These are phyloP conservation scores for Cephalopachus bancanus DNA, from an alignment of 2,797 vertebrate genomes.

Conservation along the genomic window DNA sequence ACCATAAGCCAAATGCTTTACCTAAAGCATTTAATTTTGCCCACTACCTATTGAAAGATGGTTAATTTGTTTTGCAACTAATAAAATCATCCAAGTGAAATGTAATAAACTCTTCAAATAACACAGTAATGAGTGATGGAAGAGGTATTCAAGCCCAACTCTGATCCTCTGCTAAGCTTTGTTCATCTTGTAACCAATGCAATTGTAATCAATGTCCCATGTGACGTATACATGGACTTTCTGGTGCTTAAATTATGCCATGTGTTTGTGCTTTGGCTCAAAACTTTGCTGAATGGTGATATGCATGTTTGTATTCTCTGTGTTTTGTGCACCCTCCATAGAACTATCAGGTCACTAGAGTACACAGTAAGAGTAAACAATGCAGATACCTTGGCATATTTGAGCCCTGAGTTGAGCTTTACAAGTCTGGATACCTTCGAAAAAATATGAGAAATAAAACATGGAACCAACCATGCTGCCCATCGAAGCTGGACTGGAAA, in stretches of 20 bases:
- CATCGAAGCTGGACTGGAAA: no score
- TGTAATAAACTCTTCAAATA: neutral
- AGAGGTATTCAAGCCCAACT: neutral
- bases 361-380: neutral
- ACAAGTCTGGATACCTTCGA: neutral
- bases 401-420: neutral
- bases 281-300: neutral
- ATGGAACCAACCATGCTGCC: no score
- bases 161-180: neutral
- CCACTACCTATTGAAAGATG: no score
- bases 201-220: neutral
- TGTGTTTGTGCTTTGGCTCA: neutral
- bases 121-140: neutral
- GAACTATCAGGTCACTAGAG: neutral
- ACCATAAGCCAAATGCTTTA: neutral
- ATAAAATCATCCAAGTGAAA: neutral
- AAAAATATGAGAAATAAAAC: neutral
- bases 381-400: neutral
- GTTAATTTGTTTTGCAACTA: neutral
- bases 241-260: neutral
- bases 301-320: neutral
- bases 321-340: neutral
- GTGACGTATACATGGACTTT: neutral
- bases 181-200: neutral
- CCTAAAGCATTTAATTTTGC: neutral